Evolutionary conservation across 2,113 vertebrate species (phyloP).

Genomic region (Centropus bengalensis): DNA sequence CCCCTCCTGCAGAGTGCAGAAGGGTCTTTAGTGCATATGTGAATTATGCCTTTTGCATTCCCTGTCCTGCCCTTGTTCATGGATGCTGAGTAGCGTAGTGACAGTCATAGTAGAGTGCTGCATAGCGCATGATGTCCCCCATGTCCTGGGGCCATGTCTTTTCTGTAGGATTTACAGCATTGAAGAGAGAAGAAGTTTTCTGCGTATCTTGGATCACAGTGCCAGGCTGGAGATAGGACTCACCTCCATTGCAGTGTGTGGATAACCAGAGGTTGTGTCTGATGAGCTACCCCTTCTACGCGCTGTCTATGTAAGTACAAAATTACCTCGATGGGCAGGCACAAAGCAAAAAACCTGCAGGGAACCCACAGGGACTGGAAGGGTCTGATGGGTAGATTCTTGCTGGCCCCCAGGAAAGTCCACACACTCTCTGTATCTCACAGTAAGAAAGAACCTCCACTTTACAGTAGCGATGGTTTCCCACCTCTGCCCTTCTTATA

Average conservation of each 20-base stretch:
- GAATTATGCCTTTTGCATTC: background rate
- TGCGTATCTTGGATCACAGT: background rate
- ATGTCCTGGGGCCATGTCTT: background rate
- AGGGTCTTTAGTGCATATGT: background rate
- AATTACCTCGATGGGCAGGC: background rate
- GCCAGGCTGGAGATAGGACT: background rate
- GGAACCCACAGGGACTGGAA: background rate
- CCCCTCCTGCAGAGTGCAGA: background rate
- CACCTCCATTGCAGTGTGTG: accelerated
- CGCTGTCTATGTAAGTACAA: accelerated
- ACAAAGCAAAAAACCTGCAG: background rate
- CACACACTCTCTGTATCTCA: background rate
- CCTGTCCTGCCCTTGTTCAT: background rate
- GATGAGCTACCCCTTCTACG: accelerated
- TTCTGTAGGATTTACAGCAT: accelerated
- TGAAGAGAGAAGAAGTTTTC: background rate
- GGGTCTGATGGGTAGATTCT: background rate
- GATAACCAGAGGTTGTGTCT: background rate
- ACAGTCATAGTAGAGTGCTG: background rate
- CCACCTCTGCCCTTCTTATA: background rate
- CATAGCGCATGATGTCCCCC: background rate
- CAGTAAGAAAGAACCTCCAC: background rate
- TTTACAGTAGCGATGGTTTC: background rate
- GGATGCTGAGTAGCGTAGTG: background rate
- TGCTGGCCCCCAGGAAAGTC: background rate